Evolutionary conservation across 2,113 vertebrate species (phyloP).

Genomic region (Ceyx margarethae): DNA sequence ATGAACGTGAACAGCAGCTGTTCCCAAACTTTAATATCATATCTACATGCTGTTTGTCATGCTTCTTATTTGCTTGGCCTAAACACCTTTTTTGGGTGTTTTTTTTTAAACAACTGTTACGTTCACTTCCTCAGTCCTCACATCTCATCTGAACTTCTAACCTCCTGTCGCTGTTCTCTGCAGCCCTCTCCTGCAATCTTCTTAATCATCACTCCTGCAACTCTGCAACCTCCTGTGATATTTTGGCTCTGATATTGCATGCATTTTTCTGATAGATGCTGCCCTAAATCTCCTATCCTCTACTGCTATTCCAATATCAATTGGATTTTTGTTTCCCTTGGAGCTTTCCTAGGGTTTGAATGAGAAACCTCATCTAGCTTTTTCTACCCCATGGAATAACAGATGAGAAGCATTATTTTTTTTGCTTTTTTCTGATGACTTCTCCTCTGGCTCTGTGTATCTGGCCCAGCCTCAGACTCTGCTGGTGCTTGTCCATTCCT

Average conservation of each 20-base stretch:
- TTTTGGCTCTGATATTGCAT: not conserved
- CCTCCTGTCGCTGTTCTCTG: accelerated
- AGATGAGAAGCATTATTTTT: not conserved
- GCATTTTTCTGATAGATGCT: not conserved
- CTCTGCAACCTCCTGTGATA: not conserved
- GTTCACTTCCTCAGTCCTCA: not conserved
- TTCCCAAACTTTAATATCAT: not conserved
- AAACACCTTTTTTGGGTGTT: not conserved
- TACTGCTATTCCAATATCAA: not conserved
- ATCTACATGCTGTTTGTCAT: not conserved
- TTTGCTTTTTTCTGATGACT: not conserved
- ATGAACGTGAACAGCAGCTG: not conserved
- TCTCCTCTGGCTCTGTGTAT: not conserved
- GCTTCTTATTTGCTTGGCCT: not conserved
- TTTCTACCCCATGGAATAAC: not conserved
- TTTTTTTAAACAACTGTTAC: not conserved
- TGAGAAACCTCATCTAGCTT: not conserved
- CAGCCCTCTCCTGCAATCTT: not conserved
- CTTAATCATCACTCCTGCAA: not conserved
- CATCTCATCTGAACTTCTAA: not conserved
- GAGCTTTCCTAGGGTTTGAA: not conserved
- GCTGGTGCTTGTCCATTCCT: not conserved
- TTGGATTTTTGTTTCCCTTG: not conserved
- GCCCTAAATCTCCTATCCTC: not conserved
- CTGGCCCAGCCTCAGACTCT: not conserved